Conservation (phyloP, 53 echinoderm and acorn worm species). For the Holothuria scabra region DNA sequence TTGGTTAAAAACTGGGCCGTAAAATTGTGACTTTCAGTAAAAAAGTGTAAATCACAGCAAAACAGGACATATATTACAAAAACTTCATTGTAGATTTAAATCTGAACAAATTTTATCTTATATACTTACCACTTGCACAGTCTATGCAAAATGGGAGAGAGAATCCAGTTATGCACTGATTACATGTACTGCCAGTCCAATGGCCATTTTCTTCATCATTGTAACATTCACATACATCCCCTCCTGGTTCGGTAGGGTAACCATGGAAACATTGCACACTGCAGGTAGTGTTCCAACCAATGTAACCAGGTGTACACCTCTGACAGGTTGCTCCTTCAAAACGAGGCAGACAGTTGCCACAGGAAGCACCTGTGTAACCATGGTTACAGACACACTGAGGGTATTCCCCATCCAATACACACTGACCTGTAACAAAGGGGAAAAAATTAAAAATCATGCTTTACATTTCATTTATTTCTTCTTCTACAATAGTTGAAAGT, state of each 20-base stretch:
- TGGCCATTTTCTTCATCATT: constrained; percentile 74
- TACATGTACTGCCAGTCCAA: constrained; percentile 88
- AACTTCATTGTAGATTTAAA: too few relatives aligned
- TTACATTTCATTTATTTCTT: too few relatives aligned
- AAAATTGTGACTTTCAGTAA: too few relatives aligned
- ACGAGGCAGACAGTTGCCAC: constrained; percentile 73
- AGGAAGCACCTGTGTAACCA: constrained; percentile 78
- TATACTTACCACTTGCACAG: constrained; percentile 68
- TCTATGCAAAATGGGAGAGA: constrained; percentile 69
- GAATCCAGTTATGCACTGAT: constrained; percentile 77
- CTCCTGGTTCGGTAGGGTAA: constrained; percentile 77
- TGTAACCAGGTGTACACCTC: constrained; percentile 71
- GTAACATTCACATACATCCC: constrained; percentile 81
- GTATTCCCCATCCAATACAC: constrained; percentile 61
- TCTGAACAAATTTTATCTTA: not conserved
- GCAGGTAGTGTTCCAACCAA: constrained; percentile 89
- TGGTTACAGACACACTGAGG: constrained; percentile 83
- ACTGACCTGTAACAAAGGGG: constrained; percentile 61
- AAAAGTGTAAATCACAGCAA: too few relatives aligned
- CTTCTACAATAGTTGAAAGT: too few relatives aligned
- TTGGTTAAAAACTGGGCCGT: too few relatives aligned
- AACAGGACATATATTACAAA: too few relatives aligned
- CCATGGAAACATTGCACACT: constrained; percentile 76
- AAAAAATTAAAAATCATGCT: too few relatives aligned
- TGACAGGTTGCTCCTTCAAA: constrained; percentile 72